phyloP scores from a whole-genome alignment of 2,113 vertebrate genomes.

The Seriola dumerili region DNA sequence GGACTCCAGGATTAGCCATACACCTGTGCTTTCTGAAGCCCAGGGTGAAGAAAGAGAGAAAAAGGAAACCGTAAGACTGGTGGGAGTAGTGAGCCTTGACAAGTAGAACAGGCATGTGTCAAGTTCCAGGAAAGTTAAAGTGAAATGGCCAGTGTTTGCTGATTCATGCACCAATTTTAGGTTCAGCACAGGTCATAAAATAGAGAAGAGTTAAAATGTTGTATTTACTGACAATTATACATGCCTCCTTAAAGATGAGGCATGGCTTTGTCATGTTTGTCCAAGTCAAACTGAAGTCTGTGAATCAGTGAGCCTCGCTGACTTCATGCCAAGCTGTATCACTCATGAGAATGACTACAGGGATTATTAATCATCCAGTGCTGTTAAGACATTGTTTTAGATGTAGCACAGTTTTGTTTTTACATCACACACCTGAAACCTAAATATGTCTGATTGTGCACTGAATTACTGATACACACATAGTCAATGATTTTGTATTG shows the following conservation, averaged over 20 bases:
- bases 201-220: conserved; percentile 1
- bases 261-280: conserved; percentile 18
- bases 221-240: conserved; percentile 3
- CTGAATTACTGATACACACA: conserved; percentile 41
- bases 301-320: conserved; percentile 53
- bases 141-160: conserved; percentile 56
- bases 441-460: conserved; percentile 16
- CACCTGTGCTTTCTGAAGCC: conserved; percentile 61
- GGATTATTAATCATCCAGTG: conserved; percentile 9
- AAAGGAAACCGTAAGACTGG: neutral
- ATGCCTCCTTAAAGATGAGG: conserved; percentile 36
- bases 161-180: conserved; percentile 52
- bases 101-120: conserved; percentile 49
- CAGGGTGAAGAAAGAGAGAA: conserved; percentile 7
- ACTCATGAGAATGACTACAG: conserved; percentile 13
- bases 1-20: conserved; percentile 58
- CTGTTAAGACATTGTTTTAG: conserved; percentile 8
- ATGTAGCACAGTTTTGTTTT: neutral
- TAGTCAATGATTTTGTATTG: conserved; percentile 18
- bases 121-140: conserved; percentile 57
- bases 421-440: conserved; percentile 5
- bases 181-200: conserved; percentile 19
- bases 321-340: conserved; percentile 32
- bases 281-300: conserved; percentile 43
- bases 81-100: conserved; percentile 48